Base-by-base conservation (phyloP, 1,140 invertebrate species). In the Ceratosolen fusciceps region DNA sequence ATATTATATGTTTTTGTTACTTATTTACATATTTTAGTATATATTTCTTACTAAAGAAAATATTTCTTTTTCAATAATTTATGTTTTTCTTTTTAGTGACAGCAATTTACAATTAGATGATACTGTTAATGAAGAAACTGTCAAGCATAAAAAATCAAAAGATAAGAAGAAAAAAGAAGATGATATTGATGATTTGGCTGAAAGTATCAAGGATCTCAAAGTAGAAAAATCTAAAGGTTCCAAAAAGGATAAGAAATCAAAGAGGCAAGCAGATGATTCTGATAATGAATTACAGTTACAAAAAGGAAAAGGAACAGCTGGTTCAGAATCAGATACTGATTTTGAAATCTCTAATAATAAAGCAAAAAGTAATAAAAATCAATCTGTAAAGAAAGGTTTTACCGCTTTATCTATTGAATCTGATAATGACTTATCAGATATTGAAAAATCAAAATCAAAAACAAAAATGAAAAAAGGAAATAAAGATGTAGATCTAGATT, bases 101-200 rank as follows among this genome's bases (percentile, higher is more conserved):
- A 92, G 91, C 85, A 92, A 92, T 82, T 87, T 88, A 58, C 92
- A 92, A 82, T 86, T 90, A 5, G 91, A 92, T 75, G 90, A 89
- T 47, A 88, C 88, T 70, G 85, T 89, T 26, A 88, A 81, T 65
- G 85, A 89, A 77, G 91, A 91, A 83, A 88, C 90, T 74, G 84
- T 86, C 9, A 90, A 90, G 31, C 82, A 79, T 9, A 86, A 84
- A 77, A 84, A 85, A 79, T 76, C 56, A 16, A 76, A 80, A 77
- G 83, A 84, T 21, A 84, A 83, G 62, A 85, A 84, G 60, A 85
- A 83, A 49, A 87, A 83, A 67, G 81, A 80, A 74, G 85, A 87
- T 34, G 85, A 87, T 67, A 34, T 86, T 7, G 85, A 86, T 78
- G 86, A 87, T 60, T 78, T 89, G 8, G 77, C 83, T 9, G 84